Base-by-base conservation (phyloP, 2,888 invertebrate genomes). In the Allolobophora icterica region DNA sequence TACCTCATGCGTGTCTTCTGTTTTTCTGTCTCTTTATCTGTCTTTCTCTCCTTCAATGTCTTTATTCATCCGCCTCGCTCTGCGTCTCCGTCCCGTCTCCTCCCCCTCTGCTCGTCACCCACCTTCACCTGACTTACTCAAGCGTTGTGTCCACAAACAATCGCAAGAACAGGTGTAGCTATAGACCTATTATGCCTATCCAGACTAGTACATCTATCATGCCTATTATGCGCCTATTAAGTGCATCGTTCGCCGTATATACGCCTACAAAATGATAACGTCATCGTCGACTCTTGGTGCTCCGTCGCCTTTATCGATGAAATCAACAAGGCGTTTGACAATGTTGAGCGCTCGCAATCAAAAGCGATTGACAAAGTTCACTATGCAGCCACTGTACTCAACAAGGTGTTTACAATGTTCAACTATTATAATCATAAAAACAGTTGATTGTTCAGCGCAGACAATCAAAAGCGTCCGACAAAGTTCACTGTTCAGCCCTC, bases 51-150 rank as follows among this genome's bases (percentile, higher is more conserved):
- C 52, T 52, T 24, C 24, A 52, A 8, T 52, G 52, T 24, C 52
- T 52, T 1, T 52, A 52, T 52, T 52, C 52, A 24, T 52, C 52
- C 6, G 24, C 24, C 52, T 52, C 24, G 52, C 8, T 52, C 52
- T 52, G 24, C 52, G 24, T 52, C 52, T 52, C 52, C 52, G 52
- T 52, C 24, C 52, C 52, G 3, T 24, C 52, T 13, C 58, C 8
- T 4, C n/a, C n/a, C n/a, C 71, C n/a, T 71, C n/a, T 52, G 52
- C 52, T 52, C 71, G 71, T n/a, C n/a, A 71, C 71, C n/a, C 71
- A n/a, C 71, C n/a, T 71, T 71, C 71, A 71, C 71, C 71, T 71
- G 71, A 71, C 71, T 71, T 71, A 71, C 71, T 71, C 71, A n/a
- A 6, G 30, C 71, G 71, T 71, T 71, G 30, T 71, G 71, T 71